Base-by-base conservation (phyloP, 2,797 vertebrate species). In the Sebastes umbrosus region DNA sequence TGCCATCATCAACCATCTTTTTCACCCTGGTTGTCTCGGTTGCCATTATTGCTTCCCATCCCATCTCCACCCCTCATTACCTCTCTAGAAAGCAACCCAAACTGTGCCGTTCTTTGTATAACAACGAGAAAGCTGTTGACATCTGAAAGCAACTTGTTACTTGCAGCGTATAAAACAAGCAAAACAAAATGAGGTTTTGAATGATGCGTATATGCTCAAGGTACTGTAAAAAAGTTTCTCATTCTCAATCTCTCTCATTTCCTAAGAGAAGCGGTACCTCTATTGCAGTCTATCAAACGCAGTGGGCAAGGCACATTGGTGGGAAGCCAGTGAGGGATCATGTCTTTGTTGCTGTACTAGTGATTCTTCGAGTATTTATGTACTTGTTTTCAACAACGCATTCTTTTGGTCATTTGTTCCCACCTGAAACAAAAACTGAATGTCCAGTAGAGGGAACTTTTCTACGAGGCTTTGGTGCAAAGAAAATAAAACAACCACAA, bases 1-100 rank as follows among this genome's bases (percentile, higher is more conserved):
- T 69, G 32, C 81, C 69, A 90, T 91, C 86, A 83, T 86, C 80
- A 88, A 90, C 87, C 80, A 84, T 92, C 88, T 91, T 86, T 81
- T 74, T 88, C 88, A 83, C 89, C 86, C 87, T 71, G 75, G 73
- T 76, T 79, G 91, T 84, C 87, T 66, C 39, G 0, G 43, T 74
- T 36, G 79, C 78, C 77, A 80, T 88, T 65, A 88, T 85, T 68
- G 13, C 77, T 87, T 73, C 70, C 68, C 70, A 73, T 87, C 66
- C 57, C 66, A 69, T 76, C 80, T 75, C 66, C 66, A 67, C 27
- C 76, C 69, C 57, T 80, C 80, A 83, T 89, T 73, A 22, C 63
- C 60, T 80, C 43, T n/a, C 13, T 8, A 78, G 72, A 50, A 74
- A 85, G 39, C 58, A 60, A 58, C 24, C 52, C 8, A 3, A 54